These are phyloP conservation scores for Coracias cyanogaster DNA, from an alignment of 2,797 vertebrate species.

Conservation along the genomic window DNA sequence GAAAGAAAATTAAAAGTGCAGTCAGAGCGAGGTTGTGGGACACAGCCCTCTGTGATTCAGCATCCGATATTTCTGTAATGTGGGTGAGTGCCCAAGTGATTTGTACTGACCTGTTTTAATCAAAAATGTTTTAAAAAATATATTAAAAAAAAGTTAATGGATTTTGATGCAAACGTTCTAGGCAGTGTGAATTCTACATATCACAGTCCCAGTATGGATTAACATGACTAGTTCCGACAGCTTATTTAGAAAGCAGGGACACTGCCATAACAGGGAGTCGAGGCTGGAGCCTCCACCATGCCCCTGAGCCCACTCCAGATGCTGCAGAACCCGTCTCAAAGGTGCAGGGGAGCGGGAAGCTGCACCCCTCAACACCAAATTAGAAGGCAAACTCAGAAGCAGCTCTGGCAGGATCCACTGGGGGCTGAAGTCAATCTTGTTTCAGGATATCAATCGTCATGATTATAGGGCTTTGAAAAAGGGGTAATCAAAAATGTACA, in stretches of 20 bases:
- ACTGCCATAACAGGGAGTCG: neutral
- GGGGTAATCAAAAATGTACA: neutral
- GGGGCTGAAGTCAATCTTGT: neutral
- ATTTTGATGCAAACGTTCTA: constrained; percentile 22
- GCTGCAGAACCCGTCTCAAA: neutral
- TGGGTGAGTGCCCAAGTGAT: constrained; percentile 64
- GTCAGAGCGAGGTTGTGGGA: neutral
- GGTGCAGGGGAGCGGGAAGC: neutral
- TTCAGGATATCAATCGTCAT: neutral
- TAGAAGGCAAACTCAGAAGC: neutral
- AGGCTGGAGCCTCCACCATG: neutral
- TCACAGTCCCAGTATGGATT: neutral
- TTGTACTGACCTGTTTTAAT: constrained; percentile 58
- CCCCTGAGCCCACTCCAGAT: neutral
- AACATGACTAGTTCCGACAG: neutral
- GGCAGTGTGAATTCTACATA: neutral
- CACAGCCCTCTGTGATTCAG: constrained; percentile 29
- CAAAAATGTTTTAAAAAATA: constrained; percentile 10
- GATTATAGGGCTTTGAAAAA: neutral
- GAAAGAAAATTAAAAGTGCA: constrained; percentile 21
- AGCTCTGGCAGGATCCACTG: neutral
- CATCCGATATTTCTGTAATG: constrained; percentile 59
- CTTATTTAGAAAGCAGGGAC: constrained; percentile 31
- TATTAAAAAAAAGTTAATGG: constrained; percentile 26
- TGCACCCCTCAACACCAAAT: neutral